A percentile compares a stretch with the other conserved stretches of the same genome.
Evolutionary conservation across 2,113 vertebrate species (phyloP).

Genomic region (Motacilla alba): DNA sequence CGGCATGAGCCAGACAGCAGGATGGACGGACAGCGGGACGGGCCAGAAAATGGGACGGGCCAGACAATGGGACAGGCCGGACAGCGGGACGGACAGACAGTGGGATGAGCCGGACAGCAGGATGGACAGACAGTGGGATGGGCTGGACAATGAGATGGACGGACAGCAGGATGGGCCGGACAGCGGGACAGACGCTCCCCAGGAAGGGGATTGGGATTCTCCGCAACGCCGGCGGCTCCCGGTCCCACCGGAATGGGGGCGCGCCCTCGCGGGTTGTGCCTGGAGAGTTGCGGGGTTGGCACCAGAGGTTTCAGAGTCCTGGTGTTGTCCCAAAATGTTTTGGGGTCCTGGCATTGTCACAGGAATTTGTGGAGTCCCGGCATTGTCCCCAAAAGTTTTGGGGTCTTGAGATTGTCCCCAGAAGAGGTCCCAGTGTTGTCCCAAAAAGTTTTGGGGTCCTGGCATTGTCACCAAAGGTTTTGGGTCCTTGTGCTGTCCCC

Average conservation of each 20-base stretch:
- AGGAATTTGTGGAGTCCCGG: background rate
- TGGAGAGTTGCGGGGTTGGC: background rate
- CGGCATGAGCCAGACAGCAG: no score
- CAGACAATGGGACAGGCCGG: no score
- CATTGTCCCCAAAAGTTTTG: background rate
- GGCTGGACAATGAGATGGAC: no score
- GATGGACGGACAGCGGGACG: no score
- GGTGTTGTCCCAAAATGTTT: background rate
- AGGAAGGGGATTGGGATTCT: background rate
- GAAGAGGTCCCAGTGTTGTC: accelerated
- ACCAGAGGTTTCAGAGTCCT: background rate
- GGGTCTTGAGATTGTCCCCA: accelerated
- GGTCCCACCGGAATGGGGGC: background rate
- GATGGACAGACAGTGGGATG: no score
- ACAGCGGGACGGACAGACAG: background rate
- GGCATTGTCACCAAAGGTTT: no score
- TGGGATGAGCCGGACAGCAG: no score
- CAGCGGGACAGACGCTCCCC: background rate
- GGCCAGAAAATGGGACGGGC: no score
- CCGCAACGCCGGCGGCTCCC: background rate
- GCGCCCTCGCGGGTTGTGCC: background rate
- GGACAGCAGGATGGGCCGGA: no score
- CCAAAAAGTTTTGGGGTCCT: background rate
- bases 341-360: background rate
- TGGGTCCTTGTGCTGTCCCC: no score